A percentile compares a stretch with the other conserved stretches of the same genome.
Conservation (phyloP, 1,140 invertebrate species). For the Steinernema khuongi region DNA sequence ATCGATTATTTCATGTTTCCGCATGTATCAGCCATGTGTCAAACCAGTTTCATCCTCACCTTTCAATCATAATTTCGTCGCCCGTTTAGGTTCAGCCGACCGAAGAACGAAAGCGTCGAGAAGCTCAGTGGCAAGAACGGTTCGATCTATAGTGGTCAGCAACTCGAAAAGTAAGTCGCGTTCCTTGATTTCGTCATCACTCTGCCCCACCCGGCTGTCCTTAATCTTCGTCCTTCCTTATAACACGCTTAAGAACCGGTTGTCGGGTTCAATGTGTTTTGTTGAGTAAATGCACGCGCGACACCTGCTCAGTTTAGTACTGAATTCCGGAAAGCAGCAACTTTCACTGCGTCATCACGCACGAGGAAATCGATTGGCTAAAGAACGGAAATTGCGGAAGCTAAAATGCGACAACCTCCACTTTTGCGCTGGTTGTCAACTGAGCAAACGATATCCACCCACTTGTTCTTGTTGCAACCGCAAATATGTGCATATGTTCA, state of each 20-base stretch:
- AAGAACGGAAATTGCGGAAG: neutral
- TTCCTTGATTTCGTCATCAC: too few relatives aligned
- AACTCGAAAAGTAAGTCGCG: neutral
- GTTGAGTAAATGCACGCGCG: too few relatives aligned
- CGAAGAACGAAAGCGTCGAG: conserved; percentile 1
- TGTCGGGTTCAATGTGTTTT: too few relatives aligned
- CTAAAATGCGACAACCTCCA: neutral
- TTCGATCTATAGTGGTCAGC: neutral
- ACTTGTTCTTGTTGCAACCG: conserved; percentile 8
- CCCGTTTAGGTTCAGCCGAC: neutral
- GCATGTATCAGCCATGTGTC: too few relatives aligned
- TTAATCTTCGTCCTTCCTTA: too few relatives aligned
- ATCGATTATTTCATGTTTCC: neutral
- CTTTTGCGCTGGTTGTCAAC: neutral
- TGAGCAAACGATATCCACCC: neutral
- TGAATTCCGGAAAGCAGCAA: too few relatives aligned
- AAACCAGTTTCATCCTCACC: neutral
- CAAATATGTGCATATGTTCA: neutral
- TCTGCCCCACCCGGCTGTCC: too few relatives aligned
- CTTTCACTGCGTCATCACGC: too few relatives aligned
- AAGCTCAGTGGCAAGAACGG: neutral
- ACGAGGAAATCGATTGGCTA: too few relatives aligned
- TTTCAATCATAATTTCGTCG: neutral
- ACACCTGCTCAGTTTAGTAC: too few relatives aligned
- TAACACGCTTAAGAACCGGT: too few relatives aligned